Evolutionary conservation across 2,888 invertebrate species (phyloP).

Genomic region (Amphipyra tragopoginis): DNA sequence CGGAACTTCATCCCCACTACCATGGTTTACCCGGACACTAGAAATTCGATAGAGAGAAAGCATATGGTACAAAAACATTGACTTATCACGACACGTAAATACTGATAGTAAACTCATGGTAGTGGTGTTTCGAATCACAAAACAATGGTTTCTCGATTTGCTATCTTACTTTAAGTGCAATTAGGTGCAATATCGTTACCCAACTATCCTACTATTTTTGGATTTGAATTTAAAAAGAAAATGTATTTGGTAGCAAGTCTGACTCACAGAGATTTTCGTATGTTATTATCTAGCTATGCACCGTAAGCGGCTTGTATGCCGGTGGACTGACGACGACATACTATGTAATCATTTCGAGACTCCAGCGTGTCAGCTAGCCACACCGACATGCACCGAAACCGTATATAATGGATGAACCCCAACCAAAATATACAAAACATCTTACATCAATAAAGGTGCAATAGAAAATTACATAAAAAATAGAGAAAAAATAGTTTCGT

Average conservation of each 20-base stretch:
- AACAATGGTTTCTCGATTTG: conserved; percentile 62
- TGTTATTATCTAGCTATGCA: conserved; percentile 70
- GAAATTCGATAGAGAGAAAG: conserved; percentile 61
- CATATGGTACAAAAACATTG: conserved; percentile 61
- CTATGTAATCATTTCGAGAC: conserved; percentile 2
- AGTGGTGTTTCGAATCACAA: conserved; percentile 54
- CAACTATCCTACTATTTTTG: conserved; percentile 73
- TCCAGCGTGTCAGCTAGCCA: conserved; percentile 40
- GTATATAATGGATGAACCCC: conserved; percentile 66
- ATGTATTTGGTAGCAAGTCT: conserved; percentile 72
- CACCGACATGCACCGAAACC: conserved; percentile 58
- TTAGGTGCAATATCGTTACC: conserved; percentile 74
- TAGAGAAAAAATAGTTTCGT: conserved; percentile 64
- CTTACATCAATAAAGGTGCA: conserved; percentile 67
- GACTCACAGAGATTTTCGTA: conserved; percentile 51
- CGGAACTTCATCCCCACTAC: conserved; percentile 56
- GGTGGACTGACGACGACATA: conserved; percentile 6
- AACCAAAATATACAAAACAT: conserved; percentile 78
- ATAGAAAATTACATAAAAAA: conserved; percentile 67
- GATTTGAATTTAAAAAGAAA: conserved; percentile 66
- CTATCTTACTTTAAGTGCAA: conserved; percentile 76
- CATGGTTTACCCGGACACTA: conserved; percentile 58
- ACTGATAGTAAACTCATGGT: conserved; percentile 60
- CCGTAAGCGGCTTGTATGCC: conserved; percentile 59
- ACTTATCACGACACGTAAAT: conserved; percentile 53